phyloP scores from a whole-genome alignment of 2,113 vertebrate genomes.

The Rhodinocichla rosea region DNA sequence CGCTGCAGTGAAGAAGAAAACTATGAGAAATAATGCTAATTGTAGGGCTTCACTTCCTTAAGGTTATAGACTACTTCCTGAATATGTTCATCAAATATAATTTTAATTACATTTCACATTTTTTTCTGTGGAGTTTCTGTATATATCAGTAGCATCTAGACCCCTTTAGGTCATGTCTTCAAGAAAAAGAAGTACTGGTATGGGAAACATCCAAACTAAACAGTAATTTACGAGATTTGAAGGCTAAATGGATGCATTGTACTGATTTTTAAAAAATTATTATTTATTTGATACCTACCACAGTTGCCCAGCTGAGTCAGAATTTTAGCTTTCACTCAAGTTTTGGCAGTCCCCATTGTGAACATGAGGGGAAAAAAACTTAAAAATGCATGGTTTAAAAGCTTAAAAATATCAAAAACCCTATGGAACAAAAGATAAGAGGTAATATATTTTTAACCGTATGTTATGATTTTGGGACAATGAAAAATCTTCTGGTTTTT shows the following conservation, averaged over 20 bases:
- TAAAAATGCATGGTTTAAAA: not conserved
- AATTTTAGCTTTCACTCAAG: not conserved
- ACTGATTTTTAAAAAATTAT: not conserved
- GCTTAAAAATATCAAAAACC: not conserved
- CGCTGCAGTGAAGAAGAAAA: not conserved
- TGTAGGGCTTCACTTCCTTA: not conserved
- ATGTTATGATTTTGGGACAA: not conserved
- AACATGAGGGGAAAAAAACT: accelerated
- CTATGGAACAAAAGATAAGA: no score
- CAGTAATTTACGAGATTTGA: not conserved
- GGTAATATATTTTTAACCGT: not conserved
- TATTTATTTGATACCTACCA: not conserved
- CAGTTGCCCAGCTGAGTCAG: not conserved
- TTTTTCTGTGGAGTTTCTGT: not conserved
- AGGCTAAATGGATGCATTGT: not conserved
- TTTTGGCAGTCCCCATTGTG: not conserved
- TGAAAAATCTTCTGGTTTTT: accelerated
- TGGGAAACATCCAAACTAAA: not conserved
- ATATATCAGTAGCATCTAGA: not conserved
- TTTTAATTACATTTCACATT: not conserved
- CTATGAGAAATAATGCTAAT: not conserved
- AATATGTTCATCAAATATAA: not conserved
- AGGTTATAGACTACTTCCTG: not conserved
- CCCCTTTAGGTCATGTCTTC: not conserved
- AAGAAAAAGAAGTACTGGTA: not conserved